phyloP scores from a whole-genome alignment of 1,140 invertebrate genomes.

The Holcopasites calliopsidis region DNA sequence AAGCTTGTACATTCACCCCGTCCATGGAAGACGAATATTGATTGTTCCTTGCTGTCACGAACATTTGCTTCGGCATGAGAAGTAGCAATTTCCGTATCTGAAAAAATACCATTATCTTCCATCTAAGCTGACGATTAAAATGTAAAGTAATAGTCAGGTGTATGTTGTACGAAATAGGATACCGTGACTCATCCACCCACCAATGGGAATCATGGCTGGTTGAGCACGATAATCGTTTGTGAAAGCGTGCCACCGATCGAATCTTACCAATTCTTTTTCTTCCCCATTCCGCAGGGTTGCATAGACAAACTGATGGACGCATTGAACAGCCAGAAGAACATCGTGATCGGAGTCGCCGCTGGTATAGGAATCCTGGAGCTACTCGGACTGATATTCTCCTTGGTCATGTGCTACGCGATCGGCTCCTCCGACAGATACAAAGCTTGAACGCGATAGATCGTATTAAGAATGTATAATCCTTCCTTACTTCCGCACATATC shows the following conservation, averaged over 20 bases:
- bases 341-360: slow-evolving; percentile 84
- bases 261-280: slow-evolving; percentile 46
- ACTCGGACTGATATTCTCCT: slow-evolving; percentile 88
- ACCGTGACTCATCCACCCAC: not conserved
- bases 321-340: slow-evolving; percentile 82
- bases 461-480: slow-evolving; percentile 13
- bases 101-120: no score
- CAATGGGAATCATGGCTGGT: slow-evolving; percentile 16
- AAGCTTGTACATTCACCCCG: no score
- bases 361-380: slow-evolving; percentile 85
- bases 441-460: slow-evolving; percentile 79
- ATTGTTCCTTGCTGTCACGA: no score
- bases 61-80: no score
- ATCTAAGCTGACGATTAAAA: not conserved
- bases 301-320: slow-evolving; percentile 84
- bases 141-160: not conserved
- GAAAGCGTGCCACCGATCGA: not conserved
- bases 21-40: no score
- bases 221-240: not conserved
- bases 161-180: not conserved
- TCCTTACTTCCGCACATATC: slow-evolving; percentile 13
- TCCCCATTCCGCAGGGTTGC: slow-evolving; percentile 87
- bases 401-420: slow-evolving; percentile 89
- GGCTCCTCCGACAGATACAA: slow-evolving; percentile 85
- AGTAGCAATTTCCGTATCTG: no score